These are phyloP conservation scores for Platichthys stellatus DNA, from an alignment of 2,113 vertebrate genomes.

Conservation along the genomic window DNA sequence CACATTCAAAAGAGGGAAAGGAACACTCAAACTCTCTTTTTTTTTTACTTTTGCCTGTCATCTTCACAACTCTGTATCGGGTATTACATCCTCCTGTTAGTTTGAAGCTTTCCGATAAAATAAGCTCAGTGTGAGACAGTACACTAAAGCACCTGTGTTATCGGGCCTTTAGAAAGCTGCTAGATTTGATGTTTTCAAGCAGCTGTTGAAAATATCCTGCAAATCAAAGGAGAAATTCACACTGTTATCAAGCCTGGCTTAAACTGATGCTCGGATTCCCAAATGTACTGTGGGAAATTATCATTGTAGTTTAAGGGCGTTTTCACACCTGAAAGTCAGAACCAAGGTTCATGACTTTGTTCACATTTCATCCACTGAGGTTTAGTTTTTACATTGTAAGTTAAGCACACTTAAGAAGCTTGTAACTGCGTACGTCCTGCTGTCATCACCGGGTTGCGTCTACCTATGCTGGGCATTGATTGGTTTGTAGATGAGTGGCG, in stretches of 20 bases:
- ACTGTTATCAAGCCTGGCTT: too few relatives aligned
- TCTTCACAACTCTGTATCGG: conserved; percentile 27
- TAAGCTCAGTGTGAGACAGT: conserved; percentile 6
- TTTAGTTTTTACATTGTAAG: too few relatives aligned
- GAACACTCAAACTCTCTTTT: conserved; percentile 23
- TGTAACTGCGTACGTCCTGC: too few relatives aligned
- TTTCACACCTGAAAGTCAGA: too few relatives aligned
- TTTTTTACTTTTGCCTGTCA: conserved; percentile 25
- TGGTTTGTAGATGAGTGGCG: too few relatives aligned
- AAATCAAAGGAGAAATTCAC: background rate
- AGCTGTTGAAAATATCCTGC: conserved; percentile 6
- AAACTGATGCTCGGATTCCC: background rate
- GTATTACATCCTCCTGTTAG: conserved; percentile 28
- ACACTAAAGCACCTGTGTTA: conserved; percentile 7
- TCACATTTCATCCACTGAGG: too few relatives aligned
- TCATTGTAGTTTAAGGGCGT: too few relatives aligned
- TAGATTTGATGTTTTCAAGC: background rate
- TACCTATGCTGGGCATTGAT: too few relatives aligned
- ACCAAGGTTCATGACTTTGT: too few relatives aligned
- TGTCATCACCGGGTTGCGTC: too few relatives aligned
- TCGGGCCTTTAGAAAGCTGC: background rate
- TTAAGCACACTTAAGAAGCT: too few relatives aligned
- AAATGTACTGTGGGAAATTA: background rate
- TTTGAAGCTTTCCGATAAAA: conserved; percentile 13
- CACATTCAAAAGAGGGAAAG: conserved; percentile 64